These are phyloP conservation scores for Xenopus tropicalis DNA, from an alignment of 2,113 vertebrate species.

Conservation along the genomic window DNA sequence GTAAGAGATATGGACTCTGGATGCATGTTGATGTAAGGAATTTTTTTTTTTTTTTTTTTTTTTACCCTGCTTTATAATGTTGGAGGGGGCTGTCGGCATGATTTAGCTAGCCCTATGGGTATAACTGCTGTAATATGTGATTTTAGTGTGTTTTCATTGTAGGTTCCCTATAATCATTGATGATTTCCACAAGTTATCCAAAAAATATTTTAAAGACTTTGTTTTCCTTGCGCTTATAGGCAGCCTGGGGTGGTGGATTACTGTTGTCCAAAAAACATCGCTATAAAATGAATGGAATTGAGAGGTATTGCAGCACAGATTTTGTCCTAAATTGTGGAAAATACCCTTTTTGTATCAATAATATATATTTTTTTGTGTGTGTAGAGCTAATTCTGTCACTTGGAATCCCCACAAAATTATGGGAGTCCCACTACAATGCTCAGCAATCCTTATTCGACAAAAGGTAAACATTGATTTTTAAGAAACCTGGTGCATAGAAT, in stretches of 20 bases:
- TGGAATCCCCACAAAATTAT: slow-evolving; percentile 75
- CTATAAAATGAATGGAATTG: slow-evolving; percentile 58
- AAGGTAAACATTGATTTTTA: slow-evolving; percentile 52
- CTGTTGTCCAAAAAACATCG: slow-evolving; percentile 61
- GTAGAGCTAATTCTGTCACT: slow-evolving; percentile 63
- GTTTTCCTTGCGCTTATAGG: slow-evolving; percentile 46
- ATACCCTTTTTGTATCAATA: not conserved
- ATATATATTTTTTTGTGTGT: slow-evolving; percentile 1
- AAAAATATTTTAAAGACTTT: not conserved
- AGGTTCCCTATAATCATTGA: no score
- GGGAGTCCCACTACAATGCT: slow-evolving; percentile 65
- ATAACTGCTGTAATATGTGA: no score
- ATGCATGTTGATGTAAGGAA: slow-evolving; percentile 5
- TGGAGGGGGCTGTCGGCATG: no score
- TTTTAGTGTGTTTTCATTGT: no score
- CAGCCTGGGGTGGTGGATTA: slow-evolving; percentile 63
- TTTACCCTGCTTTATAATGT: not conserved
- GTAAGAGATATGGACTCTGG: slow-evolving; percentile 46
- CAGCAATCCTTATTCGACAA: slow-evolving; percentile 58
- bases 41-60: no score
- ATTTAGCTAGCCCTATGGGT: no score
- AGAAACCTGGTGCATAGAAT: not conserved
- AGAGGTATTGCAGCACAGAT: slow-evolving; percentile 53
- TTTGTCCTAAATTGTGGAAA: not conserved
- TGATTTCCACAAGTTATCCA: not conserved